Conservation (phyloP, 2,113 vertebrate species). For the Solenodon paradoxus region DNA sequence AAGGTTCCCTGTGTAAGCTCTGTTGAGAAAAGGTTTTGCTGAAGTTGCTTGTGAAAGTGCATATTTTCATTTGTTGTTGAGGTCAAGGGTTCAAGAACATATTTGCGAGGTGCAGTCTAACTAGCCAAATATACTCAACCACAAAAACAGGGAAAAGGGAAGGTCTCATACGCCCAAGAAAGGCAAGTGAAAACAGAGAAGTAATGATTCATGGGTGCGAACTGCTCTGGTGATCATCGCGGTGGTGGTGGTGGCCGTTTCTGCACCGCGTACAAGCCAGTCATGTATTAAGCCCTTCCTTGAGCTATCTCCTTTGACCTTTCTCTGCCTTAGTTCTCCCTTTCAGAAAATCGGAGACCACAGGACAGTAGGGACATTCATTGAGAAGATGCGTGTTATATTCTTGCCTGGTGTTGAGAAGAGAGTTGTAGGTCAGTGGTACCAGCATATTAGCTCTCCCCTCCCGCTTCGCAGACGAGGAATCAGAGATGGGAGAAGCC, state of each 20-base stretch:
- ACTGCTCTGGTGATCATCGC: neutral
- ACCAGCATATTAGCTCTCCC: neutral
- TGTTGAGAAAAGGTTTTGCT: neutral
- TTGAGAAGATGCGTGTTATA: neutral
- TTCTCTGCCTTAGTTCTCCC: neutral
- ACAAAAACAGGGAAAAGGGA: too few species aligned
- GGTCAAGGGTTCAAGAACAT: neutral
- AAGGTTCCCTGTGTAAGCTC: neutral
- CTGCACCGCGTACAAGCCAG: neutral
- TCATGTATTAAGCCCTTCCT: neutral
- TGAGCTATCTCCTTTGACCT: neutral
- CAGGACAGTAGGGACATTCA: neutral
- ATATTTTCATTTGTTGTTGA: neutral
- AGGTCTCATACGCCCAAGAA: neutral
- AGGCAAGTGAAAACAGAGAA: neutral
- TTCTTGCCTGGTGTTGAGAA: neutral
- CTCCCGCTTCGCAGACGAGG: neutral
- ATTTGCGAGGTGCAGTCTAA: neutral
- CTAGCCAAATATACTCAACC: neutral
- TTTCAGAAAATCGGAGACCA: neutral
- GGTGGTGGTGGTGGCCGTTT: neutral
- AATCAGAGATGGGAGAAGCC: neutral
- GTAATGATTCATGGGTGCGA: neutral
- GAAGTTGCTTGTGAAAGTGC: neutral
- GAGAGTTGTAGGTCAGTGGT: neutral